Base-by-base conservation (phyloP, 2,888 invertebrate species). In the Caenorhabditis japonica region DNA sequence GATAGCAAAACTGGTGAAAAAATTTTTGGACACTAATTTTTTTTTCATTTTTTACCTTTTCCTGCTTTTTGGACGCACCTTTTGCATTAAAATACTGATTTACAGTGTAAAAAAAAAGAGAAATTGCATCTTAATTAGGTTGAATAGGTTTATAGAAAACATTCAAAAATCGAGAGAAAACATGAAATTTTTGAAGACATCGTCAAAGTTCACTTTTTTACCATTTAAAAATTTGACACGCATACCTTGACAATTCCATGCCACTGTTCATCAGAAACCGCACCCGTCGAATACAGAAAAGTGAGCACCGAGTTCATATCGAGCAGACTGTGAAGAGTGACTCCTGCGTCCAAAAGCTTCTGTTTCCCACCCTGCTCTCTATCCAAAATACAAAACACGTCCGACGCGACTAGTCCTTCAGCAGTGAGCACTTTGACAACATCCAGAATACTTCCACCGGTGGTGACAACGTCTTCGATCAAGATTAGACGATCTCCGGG, bases 391-490 rank as follows among this genome's bases (percentile, higher is more conserved):
- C 97, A 93, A 13, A 97, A 90, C 0, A 93, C 93, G 87, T 95
- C 92, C 0, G 90, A 92, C 13, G 80, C 80, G 7, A 81, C 62
- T 0, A 86, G 66, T 1, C 79, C 82, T 21, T 82, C 86, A 7
- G 75, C 72, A 2, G 79, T 73, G 5, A 87, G 56, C 3, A 51
- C 68, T 36, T 66, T 56, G 2, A 79, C 62, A n/a, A 82, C 80
- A 88, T 99, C 97, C 70, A 95, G 88, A 56, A 99, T 92, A 88
- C 96, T 97, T 15, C 93, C 92, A 0, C 97, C 97, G 58, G 94
- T 94, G 0, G 90, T 90, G 17, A 91, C 90, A 0, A 97, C 94
- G 89, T 99, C 97, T 90, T 99, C 97, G 60, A 97, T 91, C 55
- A 99, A 93, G 0, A 97, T 89, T 0, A 80, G 81, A 95, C 89